Conservation (phyloP, 64 coral and sea anemone genomes). For the Montipora cactus region DNA sequence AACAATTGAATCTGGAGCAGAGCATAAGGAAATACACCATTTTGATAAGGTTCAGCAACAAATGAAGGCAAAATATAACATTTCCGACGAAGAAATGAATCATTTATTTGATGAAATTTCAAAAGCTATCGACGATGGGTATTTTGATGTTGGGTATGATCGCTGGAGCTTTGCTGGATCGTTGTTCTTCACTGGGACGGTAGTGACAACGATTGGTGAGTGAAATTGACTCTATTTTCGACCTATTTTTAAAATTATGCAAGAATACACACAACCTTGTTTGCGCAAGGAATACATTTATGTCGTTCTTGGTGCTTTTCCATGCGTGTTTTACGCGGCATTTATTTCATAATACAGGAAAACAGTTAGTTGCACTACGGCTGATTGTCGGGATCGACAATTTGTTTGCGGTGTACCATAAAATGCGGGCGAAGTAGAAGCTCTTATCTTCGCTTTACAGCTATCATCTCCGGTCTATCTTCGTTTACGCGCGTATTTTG, state of each 20-base stretch:
- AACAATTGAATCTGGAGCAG: constrained; percentile 92
- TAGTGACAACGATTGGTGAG: constrained; percentile 98
- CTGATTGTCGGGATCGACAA: not conserved
- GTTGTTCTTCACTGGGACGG: constrained; percentile 95
- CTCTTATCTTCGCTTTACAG: not conserved
- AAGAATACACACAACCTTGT: not conserved
- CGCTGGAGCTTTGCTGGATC: constrained; percentile 98
- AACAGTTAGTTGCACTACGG: not conserved
- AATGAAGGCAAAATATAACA: constrained; percentile 91
- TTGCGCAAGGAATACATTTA: constrained; percentile 11
- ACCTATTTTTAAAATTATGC: not conserved
- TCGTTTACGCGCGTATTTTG: not conserved
- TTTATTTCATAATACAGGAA: not conserved
- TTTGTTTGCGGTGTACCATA: not conserved
- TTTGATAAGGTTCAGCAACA: constrained; percentile 76
- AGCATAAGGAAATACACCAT: constrained; percentile 81
- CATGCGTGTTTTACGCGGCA: not conserved
- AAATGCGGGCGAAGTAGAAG: not conserved
- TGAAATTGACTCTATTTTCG: constrained; percentile 6
- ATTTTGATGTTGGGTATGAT: constrained; percentile 89
- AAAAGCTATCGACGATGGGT: constrained; percentile 97
- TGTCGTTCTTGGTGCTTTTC: constrained; percentile 10
- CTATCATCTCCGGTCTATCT: not conserved
- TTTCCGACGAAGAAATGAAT: constrained; percentile 89
- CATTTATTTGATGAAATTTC: constrained; percentile 87